These are phyloP conservation scores for Doryteuthis pealeii DNA, from an alignment of 1,140 invertebrate genomes.

Conservation along the genomic window DNA sequence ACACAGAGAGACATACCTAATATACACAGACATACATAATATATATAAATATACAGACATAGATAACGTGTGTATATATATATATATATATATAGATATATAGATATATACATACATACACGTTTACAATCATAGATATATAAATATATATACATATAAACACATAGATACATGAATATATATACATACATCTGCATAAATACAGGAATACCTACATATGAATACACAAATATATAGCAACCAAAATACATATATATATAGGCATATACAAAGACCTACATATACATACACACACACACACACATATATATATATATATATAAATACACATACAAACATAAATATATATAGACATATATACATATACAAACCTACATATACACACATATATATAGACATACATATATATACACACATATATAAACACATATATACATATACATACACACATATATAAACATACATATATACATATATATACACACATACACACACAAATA, in stretches of 20 bases:
- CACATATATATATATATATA: conserved; percentile 7
- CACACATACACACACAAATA: too few relatives aligned
- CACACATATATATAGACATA: neutral
- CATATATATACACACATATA: conserved; percentile 3
- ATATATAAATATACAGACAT: neutral
- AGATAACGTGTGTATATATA: neutral
- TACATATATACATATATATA: conserved; percentile 5
- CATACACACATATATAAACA: neutral
- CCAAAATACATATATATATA: neutral
- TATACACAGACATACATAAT: neutral
- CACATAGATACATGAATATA: neutral
- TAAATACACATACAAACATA: neutral
- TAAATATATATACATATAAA: neutral
- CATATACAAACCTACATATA: neutral
- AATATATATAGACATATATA: neutral
- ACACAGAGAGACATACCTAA: too few relatives aligned
- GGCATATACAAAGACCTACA: neutral
- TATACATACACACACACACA: neutral
- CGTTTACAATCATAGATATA: neutral
- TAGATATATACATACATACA: neutral
- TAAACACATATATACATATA: neutral
- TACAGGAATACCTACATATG: neutral
- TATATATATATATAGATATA: neutral
- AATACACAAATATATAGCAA: neutral
- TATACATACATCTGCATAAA: neutral